A percentile compares a stretch with the other conserved stretches of the same genome.
Conservation (phyloP, 2,797 vertebrate genomes). For the Propithecus deckenii region DNA sequence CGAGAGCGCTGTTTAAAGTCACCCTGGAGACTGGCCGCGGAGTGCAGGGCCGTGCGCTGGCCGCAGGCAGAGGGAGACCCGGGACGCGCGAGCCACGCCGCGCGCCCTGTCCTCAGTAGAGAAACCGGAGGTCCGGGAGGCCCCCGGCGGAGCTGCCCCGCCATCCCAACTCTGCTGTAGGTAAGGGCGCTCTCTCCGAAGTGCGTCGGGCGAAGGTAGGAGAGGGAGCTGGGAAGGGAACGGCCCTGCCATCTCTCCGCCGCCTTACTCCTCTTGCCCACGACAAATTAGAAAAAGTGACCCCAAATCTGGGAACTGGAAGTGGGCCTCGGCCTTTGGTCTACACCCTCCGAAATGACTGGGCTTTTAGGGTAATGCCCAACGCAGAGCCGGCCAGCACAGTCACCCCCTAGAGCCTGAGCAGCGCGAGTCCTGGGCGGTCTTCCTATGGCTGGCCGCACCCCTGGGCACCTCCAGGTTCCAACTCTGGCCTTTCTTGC, state of each 20-base stretch:
- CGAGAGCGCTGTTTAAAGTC: constrained; percentile 49
- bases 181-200: neutral
- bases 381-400: neutral
- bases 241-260: neutral
- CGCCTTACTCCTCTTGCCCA: neutral
- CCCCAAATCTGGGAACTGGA: neutral
- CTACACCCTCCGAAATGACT: neutral
- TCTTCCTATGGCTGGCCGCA: neutral
- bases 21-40: constrained; percentile 52
- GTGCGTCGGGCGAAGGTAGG: accelerated
- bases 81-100: too few relatives aligned
- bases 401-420: too few relatives aligned
- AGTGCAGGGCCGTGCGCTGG: accelerated
- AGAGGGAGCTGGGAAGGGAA: neutral
- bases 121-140: neutral
- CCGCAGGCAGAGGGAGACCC: neutral
- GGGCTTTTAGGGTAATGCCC: neutral
- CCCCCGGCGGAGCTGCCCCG: neutral
- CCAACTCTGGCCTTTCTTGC: neutral
- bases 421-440: neutral
- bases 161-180: neutral
- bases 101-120: accelerated
- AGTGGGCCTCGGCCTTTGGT: neutral
- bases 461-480: neutral
- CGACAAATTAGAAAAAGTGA: neutral